Percentiles rank a stretch among this genome's conserved stretches.
phyloP scores from a whole-genome alignment of 1,140 invertebrate genomes.

The Drosophila sulfurigaster region DNA sequence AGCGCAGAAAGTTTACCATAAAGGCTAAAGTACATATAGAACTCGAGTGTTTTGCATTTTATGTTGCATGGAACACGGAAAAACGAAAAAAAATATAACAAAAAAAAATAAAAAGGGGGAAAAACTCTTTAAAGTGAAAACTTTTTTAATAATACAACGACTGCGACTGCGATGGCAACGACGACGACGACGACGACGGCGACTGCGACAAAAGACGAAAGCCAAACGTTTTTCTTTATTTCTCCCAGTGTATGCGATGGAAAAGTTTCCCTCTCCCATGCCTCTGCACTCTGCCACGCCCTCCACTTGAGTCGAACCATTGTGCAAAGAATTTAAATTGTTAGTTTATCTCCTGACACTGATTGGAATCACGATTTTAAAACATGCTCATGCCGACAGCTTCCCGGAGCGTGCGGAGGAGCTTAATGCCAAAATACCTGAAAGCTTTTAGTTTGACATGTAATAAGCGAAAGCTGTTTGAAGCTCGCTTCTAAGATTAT shows the following conservation, averaged over 20 bases:
- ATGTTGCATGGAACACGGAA: conserved; percentile 58
- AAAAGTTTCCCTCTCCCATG: background rate
- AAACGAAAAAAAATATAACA: background rate
- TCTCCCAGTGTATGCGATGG: conserved; percentile 3
- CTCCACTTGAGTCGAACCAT: conserved; percentile 26
- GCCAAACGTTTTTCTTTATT: conserved; percentile 7
- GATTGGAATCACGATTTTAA: conserved; percentile 53
- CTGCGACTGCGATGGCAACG: conserved; percentile 50
- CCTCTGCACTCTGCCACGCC: background rate
- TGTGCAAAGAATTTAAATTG: conserved; percentile 73
- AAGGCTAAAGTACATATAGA: conserved; percentile 73
- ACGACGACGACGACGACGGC: conserved; percentile 8
- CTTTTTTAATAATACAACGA: conserved; percentile 81
- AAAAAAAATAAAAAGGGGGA: background rate
- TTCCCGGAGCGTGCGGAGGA: conserved; percentile 11
- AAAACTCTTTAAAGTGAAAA: conserved; percentile 76
- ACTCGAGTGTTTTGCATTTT: conserved; percentile 78
- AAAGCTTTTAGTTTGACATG: conserved; percentile 25
- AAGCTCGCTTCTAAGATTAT: conserved; percentile 24
- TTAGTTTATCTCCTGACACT: conserved; percentile 72
- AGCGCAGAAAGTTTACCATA: conserved; percentile 76
- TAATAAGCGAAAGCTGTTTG: conserved; percentile 32
- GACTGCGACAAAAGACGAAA: conserved; percentile 37
- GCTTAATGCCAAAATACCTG: conserved; percentile 37
- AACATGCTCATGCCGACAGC: conserved; percentile 27